Base-by-base conservation (phyloP, 2,797 vertebrate genomes). In the Paedocypris micromegethes region DNA sequence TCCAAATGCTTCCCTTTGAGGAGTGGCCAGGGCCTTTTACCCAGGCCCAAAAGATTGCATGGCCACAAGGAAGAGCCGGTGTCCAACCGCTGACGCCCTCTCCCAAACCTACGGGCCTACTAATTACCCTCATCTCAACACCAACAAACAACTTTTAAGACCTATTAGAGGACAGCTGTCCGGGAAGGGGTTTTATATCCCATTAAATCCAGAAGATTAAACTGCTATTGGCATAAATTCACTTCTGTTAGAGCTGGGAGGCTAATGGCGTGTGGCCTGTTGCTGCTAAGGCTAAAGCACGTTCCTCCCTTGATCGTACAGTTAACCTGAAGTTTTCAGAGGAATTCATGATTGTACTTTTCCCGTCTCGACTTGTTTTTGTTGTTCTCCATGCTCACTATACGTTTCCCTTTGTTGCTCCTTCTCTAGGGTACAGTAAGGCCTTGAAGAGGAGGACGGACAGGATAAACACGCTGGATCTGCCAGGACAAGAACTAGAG, bases 131-230 rank as follows among this genome's bases (percentile, higher is more conserved):
- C 85, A 86, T 86, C 85, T 82, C 83, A 85, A 85, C 81, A 78
- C 81, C 85, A 88, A 86, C 87, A 87, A 89, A 89, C 88, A 88
- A 84, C 87, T 88, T 83, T 85, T 74, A 79, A 84, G 84, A 87
- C 88, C 89, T 89, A 87, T 89, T 90, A 89, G 85, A 84, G 85
- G 83, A 83, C 83, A 86, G 84, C 86, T 87, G 86, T 87, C 83
- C 84, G 80, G 87, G 86, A 88, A 88, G 86, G 83, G 85, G 82
- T 88, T 86, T 86, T 85, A 87, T 79, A 75, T 82, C 83, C 88
- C 89, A 90, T 89, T 90, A 90, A 85, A 88, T 85, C 82, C 81
- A 83, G 81, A 82, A 85, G 87, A 89, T 88, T 85, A 89, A 89
- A 90, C 88, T 87, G 82, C 82, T 85, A 66, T 90, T 90, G 87